Evolutionary conservation across 2,113 vertebrate genomes (phyloP), one percentile per base, ranked within the genome.

Genomic region (Bombycilla garrulus): DNA sequence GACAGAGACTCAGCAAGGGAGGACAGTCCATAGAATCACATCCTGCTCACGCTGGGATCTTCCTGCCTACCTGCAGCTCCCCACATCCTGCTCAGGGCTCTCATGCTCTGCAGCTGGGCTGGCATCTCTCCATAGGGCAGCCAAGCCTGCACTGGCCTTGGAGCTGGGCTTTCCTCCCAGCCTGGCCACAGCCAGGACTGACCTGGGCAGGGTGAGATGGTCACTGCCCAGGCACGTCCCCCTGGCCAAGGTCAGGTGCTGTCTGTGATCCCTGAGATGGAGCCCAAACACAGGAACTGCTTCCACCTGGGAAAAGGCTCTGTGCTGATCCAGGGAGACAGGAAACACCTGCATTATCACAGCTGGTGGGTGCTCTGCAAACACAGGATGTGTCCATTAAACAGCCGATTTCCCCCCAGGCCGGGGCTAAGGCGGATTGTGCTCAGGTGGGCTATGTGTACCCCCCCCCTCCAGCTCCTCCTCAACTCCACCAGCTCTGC

Each of bases 281-380:
- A 78, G 31, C 53, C 62, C 6, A 0, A 26, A 5, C 0, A 20
- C 44, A 81, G 85, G 62, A 81, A 22, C 48, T 0, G 12, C 57
- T 78, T 50, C 62, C 74, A 91, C 29, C 60, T 28, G 73, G 62
- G 64, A 72, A 65, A 86, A 28, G 90, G 57, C 45, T 88, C 36
- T 71, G 50, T 71, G 53, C 87, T 80, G 67, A 24, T 71, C 66
- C 47, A 24, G 57, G 53, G 81, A 88, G 84, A 67, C 92, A 96
- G 97, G 96, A 97, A 97, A 96, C 95, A 91, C 92, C 96, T 96
- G 96, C 74, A 86, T 19, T 66, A 82, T 58, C 53, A 24, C 31
- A 92, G 74, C 78, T 95, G 90, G 86, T 3, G 0, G 38, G 22
- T 33, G 65, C 82, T 90, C 67, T 16, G 1, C 81, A 88, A 81